phyloP scores from a whole-genome alignment of 2,113 vertebrate species.

The Podiceps cristatus region DNA sequence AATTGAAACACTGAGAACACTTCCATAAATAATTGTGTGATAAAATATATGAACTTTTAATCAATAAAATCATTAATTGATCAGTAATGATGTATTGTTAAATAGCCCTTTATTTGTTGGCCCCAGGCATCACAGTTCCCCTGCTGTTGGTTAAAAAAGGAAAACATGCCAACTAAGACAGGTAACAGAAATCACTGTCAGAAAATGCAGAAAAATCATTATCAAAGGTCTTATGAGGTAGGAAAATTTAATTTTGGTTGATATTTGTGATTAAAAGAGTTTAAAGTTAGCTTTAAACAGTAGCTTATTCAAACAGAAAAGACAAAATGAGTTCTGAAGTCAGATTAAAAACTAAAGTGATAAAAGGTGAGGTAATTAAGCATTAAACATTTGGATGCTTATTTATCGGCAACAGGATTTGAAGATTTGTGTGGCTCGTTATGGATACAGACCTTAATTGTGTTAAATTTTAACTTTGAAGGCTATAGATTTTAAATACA shows the following conservation, averaged over 20 bases:
- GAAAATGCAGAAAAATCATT: not conserved
- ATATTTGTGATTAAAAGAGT: not conserved
- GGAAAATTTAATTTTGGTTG: not conserved
- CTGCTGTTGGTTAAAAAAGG: not conserved
- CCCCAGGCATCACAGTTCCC: not conserved
- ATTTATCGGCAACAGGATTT: not conserved
- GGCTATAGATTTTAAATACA: not conserved
- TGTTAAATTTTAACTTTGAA: not conserved
- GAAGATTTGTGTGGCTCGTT: not conserved
- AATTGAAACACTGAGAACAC: not conserved
- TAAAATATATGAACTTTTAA: not conserved
- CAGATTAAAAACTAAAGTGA: not conserved
- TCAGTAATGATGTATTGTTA: not conserved
- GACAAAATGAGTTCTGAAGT: not conserved
- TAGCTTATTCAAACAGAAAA: not conserved
- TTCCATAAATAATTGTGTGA: not conserved
- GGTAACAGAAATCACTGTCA: not conserved
- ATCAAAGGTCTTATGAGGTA: not conserved
- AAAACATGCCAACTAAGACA: not conserved
- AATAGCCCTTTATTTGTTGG: not conserved
- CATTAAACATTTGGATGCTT: not conserved
- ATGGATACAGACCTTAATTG: not conserved
- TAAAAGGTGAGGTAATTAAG: not conserved
- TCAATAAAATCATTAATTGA: not conserved
- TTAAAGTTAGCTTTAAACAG: not conserved